These are phyloP conservation scores for Pseudopipra pipra DNA, from an alignment of 2,113 vertebrate species.

Conservation along the genomic window DNA sequence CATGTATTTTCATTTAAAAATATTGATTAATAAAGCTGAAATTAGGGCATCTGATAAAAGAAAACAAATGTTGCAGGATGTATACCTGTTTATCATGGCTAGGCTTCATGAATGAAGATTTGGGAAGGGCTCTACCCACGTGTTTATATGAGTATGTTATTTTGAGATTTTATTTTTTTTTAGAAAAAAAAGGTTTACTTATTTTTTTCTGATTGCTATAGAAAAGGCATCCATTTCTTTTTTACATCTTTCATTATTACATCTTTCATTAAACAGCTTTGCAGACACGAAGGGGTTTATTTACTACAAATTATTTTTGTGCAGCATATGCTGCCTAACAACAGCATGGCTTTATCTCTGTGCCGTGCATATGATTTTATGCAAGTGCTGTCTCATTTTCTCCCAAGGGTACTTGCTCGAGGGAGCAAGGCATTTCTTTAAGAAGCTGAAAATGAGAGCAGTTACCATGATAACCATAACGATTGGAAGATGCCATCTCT, in stretches of 20 bases:
- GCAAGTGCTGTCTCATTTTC: conserved; percentile 38
- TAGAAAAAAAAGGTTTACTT: not conserved
- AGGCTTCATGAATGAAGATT: too few relatives aligned
- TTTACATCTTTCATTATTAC: not conserved
- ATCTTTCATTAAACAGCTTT: conserved; percentile 36
- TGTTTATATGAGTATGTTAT: not conserved
- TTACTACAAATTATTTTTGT: not conserved
- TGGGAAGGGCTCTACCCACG: too few relatives aligned
- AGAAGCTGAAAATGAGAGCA: conserved; percentile 43
- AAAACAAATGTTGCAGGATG: not conserved
- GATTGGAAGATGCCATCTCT: not conserved
- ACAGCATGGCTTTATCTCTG: conserved; percentile 1
- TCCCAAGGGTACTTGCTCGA: not conserved
- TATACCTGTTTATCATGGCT: not conserved
- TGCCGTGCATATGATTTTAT: conserved; percentile 23
- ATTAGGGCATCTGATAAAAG: not conserved
- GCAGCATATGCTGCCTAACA: conserved; percentile 12
- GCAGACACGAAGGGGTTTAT: not conserved
- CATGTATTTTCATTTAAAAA: not conserved
- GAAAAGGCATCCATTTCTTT: not conserved
- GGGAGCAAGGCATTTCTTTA: not conserved
- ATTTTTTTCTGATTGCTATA: not conserved
- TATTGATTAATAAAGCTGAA: not conserved
- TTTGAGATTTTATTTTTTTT: not conserved
- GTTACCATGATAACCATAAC: conserved; percentile 49